phyloP scores from a whole-genome alignment of 1,140 invertebrate genomes.

The Amyelois transitella region DNA sequence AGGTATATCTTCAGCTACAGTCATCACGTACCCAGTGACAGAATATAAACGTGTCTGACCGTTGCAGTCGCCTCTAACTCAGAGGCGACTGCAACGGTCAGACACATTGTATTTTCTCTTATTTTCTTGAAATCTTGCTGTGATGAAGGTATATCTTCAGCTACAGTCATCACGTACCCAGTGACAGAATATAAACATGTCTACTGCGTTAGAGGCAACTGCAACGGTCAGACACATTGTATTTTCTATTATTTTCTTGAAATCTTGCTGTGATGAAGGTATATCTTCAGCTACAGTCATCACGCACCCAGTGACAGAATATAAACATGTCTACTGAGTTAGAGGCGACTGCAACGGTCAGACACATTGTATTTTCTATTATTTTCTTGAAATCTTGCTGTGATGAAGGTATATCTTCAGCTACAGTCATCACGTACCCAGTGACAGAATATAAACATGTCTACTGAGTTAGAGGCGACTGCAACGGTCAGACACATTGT shows the following conservation, averaged over 20 bases:
- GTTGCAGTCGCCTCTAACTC: not conserved
- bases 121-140: too few relatives aligned
- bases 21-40: too few relatives aligned
- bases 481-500: not conserved
- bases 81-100: too few relatives aligned
- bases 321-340: slow-evolving; percentile 22
- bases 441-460: slow-evolving; percentile 72
- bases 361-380: too few relatives aligned
- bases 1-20: too few relatives aligned
- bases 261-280: too few relatives aligned
- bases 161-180: not conserved
- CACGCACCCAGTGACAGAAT: slow-evolving; percentile 31
- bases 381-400: too few relatives aligned
- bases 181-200: slow-evolving; percentile 1
- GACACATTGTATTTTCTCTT: too few relatives aligned
- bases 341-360: slow-evolving; percentile 74
- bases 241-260: too few relatives aligned
- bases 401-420: too few relatives aligned
- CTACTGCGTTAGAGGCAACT: not conserved
- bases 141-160: too few relatives aligned
- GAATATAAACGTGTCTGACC: not conserved
- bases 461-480: slow-evolving; percentile 78
- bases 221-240: not conserved
- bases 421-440: slow-evolving; percentile 73
- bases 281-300: not conserved